phyloP scores from a whole-genome alignment of 2,797 vertebrate genomes.

The Sebastes cheni region DNA sequence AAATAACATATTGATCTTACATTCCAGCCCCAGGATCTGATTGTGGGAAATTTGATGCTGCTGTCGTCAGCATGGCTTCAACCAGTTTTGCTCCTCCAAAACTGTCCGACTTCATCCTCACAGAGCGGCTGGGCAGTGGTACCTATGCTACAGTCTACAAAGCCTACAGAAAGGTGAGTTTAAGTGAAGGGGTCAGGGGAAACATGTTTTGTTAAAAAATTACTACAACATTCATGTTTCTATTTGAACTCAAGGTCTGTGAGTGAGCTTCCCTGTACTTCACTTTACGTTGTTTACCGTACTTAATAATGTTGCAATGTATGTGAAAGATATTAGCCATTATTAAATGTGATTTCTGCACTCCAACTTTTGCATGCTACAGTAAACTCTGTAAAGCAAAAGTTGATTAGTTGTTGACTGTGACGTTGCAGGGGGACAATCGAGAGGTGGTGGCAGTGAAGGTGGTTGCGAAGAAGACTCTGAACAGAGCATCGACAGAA shows the following conservation, averaged over 20 bases:
- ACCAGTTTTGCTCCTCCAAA: slow-evolving; percentile 89
- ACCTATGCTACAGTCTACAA: slow-evolving; percentile 96
- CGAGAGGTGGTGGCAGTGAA: slow-evolving; percentile 96
- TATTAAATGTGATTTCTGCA: neutral
- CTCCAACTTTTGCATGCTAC: neutral
- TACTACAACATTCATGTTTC: neutral
- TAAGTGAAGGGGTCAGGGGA: too few species aligned
- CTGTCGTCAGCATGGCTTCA: slow-evolving; percentile 80
- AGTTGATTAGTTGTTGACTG: neutral
- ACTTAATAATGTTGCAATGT: neutral
- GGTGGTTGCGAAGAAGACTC: slow-evolving; percentile 92
- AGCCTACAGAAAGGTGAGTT: slow-evolving; percentile 86
- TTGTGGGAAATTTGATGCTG: slow-evolving; percentile 34
- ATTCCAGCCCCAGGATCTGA: slow-evolving; percentile 15
- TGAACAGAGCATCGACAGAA: slow-evolving; percentile 93
- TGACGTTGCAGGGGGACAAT: slow-evolving; percentile 82
- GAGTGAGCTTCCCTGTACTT: neutral
- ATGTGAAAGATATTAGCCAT: neutral
- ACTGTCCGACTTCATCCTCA: slow-evolving; percentile 90
- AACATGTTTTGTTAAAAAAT: neutral
- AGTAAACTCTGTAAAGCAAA: neutral
- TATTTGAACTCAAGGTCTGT: neutral
- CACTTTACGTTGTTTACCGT: neutral
- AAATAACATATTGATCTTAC: neutral
- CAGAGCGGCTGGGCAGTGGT: slow-evolving; percentile 92